Evolutionary conservation across 1,140 invertebrate genomes (phyloP), one percentile per base, ranked within the genome.

Genomic region (Bombus breviceps): DNA sequence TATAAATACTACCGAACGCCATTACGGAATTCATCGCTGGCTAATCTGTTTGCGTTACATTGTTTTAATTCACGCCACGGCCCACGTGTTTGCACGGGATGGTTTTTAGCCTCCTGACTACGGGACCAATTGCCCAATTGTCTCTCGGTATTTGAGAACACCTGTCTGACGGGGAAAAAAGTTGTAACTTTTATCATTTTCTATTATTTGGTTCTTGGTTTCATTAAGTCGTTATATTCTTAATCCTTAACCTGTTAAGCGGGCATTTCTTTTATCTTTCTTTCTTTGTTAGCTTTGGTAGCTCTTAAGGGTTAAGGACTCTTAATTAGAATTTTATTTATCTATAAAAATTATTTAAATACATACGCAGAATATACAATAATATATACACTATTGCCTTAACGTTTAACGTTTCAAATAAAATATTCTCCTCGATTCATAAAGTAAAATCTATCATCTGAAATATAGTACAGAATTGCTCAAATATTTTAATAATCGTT

Each of bases 21-120:
- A 32, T 80, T 47, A 80, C 62, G 39, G 66, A 73, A 80, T 85
- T 85, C 77, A 85, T 85, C 83, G 76, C 34, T 9, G 68, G 77
- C 77, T 85, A 85, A 85, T 85, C 83, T 80, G 83, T 85, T 85
- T 85, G 83, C 83, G 83, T 73, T 80, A 73, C 77, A 85, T 85
- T 85, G 83, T 85, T 85, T 80, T 73, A 80, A 68, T 85, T 85
- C 78, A 80, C 83, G 57, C 68, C 43, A 8, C 12, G 10, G 1
- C 32, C 32, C n/a, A 32, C n/a, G 43, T 83, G 82, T 85, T 80
- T 80, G 37, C 41, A 53, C 18, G 41, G 41, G n/a, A 76, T 34
- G 41, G 41, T 53, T 80, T 80, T 80, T 39, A 72, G 28, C 25
- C 25, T 28, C 9, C 37, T 25, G 37, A 18, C 37, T 18, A 22